These are phyloP conservation scores for Pseudococcus longispinus DNA, from an alignment of 2,888 invertebrate species.

Conservation along the genomic window DNA sequence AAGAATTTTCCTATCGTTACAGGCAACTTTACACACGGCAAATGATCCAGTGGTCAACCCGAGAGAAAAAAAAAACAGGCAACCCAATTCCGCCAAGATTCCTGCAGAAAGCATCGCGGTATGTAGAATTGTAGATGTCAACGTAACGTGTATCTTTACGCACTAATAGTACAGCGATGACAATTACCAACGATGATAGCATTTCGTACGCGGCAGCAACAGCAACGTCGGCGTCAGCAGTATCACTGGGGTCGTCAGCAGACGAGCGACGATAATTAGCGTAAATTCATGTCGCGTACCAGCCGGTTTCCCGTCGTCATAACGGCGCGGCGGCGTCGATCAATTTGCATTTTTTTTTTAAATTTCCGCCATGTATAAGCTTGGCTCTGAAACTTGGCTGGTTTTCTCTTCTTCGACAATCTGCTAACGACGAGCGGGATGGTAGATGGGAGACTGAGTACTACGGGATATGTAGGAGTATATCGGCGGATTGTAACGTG, in stretches of 20 bases:
- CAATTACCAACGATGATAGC: not conserved
- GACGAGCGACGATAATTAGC: slow-evolving; percentile 7
- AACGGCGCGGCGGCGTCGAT: not conserved
- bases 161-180: not conserved
- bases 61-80: not conserved
- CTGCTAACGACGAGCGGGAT: too few species aligned
- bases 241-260: not conserved
- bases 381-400: not conserved
- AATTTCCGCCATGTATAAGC: not conserved
- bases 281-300: slow-evolving; percentile 29
- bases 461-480: too few species aligned
- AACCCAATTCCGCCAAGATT: not conserved
- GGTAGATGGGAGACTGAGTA: too few species aligned
- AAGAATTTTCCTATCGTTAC: too few species aligned
- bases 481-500: too few species aligned
- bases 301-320: not conserved
- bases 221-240: not conserved
- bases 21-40: too few species aligned
- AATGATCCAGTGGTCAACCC: too few species aligned
- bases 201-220: not conserved
- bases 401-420: not conserved
- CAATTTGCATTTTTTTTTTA: slow-evolving; percentile 4
- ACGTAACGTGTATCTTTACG: not conserved
- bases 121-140: not conserved
- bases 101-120: not conserved